These are phyloP conservation scores for Donacobius atricapilla DNA, from an alignment of 2,113 vertebrate genomes.

Conservation along the genomic window DNA sequence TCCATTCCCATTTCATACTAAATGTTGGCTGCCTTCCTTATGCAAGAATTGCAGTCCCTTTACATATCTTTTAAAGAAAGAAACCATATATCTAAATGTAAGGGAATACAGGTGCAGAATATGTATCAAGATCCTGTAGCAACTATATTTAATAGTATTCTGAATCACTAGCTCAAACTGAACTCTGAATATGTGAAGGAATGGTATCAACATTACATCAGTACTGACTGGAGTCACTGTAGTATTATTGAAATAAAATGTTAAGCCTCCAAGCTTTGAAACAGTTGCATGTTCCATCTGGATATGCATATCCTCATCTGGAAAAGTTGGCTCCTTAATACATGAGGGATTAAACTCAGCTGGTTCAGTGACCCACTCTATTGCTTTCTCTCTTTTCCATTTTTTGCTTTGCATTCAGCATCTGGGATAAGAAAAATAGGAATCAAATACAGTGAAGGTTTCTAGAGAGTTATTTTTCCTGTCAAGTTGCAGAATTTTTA, in stretches of 20 bases:
- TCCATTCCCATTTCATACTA: background rate
- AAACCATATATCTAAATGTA: background rate
- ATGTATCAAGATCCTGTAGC: background rate
- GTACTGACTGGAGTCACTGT: background rate
- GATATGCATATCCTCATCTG: constrained; percentile 73
- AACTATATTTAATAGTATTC: background rate
- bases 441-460: background rate
- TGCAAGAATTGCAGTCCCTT: background rate
- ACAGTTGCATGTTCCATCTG: constrained; percentile 76
- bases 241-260: background rate
- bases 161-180: background rate
- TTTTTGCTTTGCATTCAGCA: constrained; percentile 84
- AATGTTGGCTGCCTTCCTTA: background rate
- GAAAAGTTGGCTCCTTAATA: constrained; percentile 83
- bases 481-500: background rate
- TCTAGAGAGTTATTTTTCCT: background rate
- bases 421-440: constrained; percentile 63
- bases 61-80: background rate
- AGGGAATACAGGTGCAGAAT: background rate
- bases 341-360: constrained; percentile 77
- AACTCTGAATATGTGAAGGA: background rate
- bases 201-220: background rate
- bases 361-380: constrained; percentile 75
- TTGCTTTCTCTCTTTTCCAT: constrained; percentile 79
- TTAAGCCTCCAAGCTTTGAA: constrained; percentile 68